Base-by-base conservation (phyloP, 2,797 vertebrate genomes). In the Sandelia bainsii region DNA sequence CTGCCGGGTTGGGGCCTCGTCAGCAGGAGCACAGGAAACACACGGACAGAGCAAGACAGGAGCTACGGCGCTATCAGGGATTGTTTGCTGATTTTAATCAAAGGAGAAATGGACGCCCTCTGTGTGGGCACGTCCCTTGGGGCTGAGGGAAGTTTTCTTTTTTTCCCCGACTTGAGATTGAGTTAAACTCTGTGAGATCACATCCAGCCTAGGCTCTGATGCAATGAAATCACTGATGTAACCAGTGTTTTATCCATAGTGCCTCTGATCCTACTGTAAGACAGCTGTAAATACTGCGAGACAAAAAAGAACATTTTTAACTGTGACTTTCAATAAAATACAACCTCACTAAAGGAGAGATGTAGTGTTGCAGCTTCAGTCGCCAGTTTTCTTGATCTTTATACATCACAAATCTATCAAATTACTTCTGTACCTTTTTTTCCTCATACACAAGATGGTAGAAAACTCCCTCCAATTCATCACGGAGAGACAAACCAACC, bases 21-120 rank as follows among this genome's bases (percentile, higher is more conserved):
- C 42, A 42, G 23, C 45, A 42, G 40, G 10, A 69, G 63, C 6
- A 10, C 56, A 71, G 74, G 81, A 85, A 87, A 70, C 62, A 71
- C 62, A n/a, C 40, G 54, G 68, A 32, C 58, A 17, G 0, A 42
- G 40, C 14, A 4, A 48, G 44, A 13, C 23, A 22, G 32, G 23
- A 67, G 75, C 37, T 45, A 9, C 29, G 0, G 46, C 46, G 20
- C 59, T 72, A 82, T 85, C 53, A 48, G 62, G 51, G 49, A 37
- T 50, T 54, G 62, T 67, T 79, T 62, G 71, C 75, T 72, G 80
- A 91, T 87, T 84, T 57, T 67, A 51, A 88, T 91, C 81, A 86
- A 86, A 83, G 74, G 44, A 19, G 61, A 72, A 79, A 66, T 51
- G 63, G 77, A 62, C 27, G 14, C 56, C 70, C 48, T 80, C 69